Evolutionary conservation across 2,113 vertebrate species (phyloP).

Genomic region (Triplophysa tibetana): DNA sequence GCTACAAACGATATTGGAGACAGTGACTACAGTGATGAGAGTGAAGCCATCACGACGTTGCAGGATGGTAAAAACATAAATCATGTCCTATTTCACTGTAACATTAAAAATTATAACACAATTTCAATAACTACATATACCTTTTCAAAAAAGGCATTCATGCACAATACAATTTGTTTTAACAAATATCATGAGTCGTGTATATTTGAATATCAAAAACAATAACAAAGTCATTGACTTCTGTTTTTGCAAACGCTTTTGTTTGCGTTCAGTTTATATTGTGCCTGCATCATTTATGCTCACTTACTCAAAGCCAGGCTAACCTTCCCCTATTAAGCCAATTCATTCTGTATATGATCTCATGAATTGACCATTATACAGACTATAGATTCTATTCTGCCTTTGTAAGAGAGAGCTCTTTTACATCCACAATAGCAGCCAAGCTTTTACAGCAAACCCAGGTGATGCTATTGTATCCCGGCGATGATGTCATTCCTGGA

Average conservation of each 20-base stretch:
- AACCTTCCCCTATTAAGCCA: background rate
- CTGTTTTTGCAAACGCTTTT: too few species aligned
- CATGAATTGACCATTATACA: slow-evolving; percentile 11
- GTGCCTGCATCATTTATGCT: too few species aligned
- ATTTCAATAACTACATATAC: too few species aligned
- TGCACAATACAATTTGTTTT: too few species aligned
- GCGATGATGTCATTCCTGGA: slow-evolving; percentile 43
- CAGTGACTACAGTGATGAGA: slow-evolving; percentile 94
- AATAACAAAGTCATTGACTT: too few species aligned
- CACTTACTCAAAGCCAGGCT: background rate
- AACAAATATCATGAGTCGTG: too few species aligned
- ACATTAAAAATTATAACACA: too few species aligned
- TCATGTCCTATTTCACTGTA: too few species aligned
- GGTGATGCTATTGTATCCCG: slow-evolving; percentile 41
- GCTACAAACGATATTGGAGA: slow-evolving; percentile 97
- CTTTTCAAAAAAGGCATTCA: too few species aligned
- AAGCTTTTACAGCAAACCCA: slow-evolving; percentile 3
- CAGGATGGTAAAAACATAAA: slow-evolving; percentile 83
- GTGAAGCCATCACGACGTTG: slow-evolving; percentile 91
- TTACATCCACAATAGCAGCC: background rate
- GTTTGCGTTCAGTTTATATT: too few species aligned
- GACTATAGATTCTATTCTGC: background rate
- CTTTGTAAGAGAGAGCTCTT: background rate
- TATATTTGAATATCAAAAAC: too few species aligned
- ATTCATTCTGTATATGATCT: background rate